phyloP scores from a whole-genome alignment of 2,888 invertebrate species.

The Masnerella sp. region DNA sequence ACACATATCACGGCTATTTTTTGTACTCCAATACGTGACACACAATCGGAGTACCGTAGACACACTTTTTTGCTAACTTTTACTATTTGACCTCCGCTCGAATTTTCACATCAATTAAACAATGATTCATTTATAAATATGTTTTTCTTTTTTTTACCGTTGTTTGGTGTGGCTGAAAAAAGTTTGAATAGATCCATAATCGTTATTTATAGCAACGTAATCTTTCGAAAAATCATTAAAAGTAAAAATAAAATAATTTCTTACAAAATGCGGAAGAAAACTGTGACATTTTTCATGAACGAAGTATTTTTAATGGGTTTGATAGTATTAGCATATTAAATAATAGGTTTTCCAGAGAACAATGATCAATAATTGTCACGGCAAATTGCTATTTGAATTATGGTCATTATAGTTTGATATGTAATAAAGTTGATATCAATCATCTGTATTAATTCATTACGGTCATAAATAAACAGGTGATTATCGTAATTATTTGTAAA shows the following conservation, averaged over 20 bases:
- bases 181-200: neutral
- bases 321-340: slow-evolving; percentile 14
- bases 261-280: slow-evolving; percentile 18
- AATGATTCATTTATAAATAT: too few relatives aligned
- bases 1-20: slow-evolving; percentile 45
- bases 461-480: neutral
- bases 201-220: neutral
- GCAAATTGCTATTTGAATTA: slow-evolving; percentile 13
- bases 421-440: slow-evolving; percentile 16
- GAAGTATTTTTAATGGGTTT: slow-evolving; percentile 17
- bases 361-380: slow-evolving; percentile 34
- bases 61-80: slow-evolving; percentile 46
- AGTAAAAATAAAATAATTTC: neutral
- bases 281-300: slow-evolving; percentile 9
- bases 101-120: slow-evolving; percentile 21
- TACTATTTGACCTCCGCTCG: slow-evolving; percentile 29
- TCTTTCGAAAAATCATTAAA: too few relatives aligned
- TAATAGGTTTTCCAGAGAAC: slow-evolving; percentile 14
- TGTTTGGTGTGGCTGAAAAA: neutral
- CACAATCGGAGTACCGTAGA: slow-evolving; percentile 46
- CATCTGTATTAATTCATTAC: neutral
- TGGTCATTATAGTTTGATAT: neutral
- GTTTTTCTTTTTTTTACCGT: neutral
- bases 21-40: slow-evolving; percentile 47
- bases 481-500: neutral